Evolutionary conservation across 2,797 vertebrate species (phyloP).

Genomic region (Microctenopoma stevenorrisi): DNA sequence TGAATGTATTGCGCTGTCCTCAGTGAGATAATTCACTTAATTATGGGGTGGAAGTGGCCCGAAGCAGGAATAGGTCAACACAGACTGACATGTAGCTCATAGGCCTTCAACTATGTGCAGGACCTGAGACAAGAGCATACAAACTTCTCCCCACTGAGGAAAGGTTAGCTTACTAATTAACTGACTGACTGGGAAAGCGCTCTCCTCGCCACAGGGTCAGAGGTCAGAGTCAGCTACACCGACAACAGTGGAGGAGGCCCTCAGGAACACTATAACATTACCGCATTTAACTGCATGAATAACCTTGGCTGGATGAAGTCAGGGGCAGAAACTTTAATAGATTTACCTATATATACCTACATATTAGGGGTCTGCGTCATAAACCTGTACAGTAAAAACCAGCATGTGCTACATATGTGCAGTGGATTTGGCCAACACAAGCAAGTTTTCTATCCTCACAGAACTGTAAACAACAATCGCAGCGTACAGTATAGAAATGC

Average conservation of each 20-base stretch:
- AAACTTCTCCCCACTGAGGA: conserved; percentile 52
- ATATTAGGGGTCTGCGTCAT: background rate
- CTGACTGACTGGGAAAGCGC: conserved; percentile 39
- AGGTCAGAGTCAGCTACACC: conserved; percentile 46
- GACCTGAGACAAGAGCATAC: conserved; percentile 45
- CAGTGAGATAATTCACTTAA: conserved; percentile 93
- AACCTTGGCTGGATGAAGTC: conserved; percentile 7
- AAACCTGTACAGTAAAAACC: too few species aligned
- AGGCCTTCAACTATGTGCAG: conserved; percentile 28
- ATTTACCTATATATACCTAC: background rate
- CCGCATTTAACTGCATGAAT: conserved; percentile 48
- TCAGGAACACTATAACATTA: conserved; percentile 26
- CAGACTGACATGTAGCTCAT: conserved; percentile 53
- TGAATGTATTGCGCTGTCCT: conserved; percentile 85
- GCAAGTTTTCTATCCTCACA: too few species aligned
- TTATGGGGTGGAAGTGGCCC: conserved; percentile 84
- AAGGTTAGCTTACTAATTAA: conserved; percentile 67
- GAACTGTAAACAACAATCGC: too few species aligned
- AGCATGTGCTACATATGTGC: background rate
- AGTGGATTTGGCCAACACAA: too few species aligned
- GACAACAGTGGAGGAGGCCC: background rate
- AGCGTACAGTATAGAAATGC: too few species aligned
- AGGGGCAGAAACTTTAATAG: background rate
- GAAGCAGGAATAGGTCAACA: conserved; percentile 67
- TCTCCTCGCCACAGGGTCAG: conserved; percentile 51